Evolutionary conservation across 2,797 vertebrate genomes (phyloP), one percentile per base, ranked within the genome.

Genomic region (Clamator glandarius): DNA sequence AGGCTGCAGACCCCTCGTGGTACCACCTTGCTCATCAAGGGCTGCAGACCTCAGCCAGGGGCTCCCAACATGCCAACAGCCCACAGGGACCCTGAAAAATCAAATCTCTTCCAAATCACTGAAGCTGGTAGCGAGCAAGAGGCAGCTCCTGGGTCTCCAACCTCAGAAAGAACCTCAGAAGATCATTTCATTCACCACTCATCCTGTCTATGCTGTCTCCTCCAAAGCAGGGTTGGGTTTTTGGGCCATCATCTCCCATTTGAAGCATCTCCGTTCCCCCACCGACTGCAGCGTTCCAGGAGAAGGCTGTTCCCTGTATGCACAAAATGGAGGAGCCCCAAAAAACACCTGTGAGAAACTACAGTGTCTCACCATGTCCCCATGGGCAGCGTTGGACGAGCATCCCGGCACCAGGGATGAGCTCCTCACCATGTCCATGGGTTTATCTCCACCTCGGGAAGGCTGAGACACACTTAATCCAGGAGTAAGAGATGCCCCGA

Each of bases 381-480:
- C 51, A 5, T 1, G 18, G 67, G 55, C 64, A 81, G 59, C 25
- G 41, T 1, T 9, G 48, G 82, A 19, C 0, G 3, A 91, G 70
- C 44, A 75, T 41, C 82, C 35, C 0, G 0, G 16, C 68, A 29
- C 4, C 0, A 0, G 50, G 41, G 68, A 31, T 0, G 16, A 41
- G 66, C 61, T 89, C 39, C 48, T 46, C 6, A 8, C 51, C 4
- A 0, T 25, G 54, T 51, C 61, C 16, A 0, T 0, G 59, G 55
- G 3, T 52, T 68, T 41, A 63, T 39, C 82, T 88, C 77, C 80
- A 36, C 11, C 79, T 17, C 1, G 5, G 50, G 66, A 54, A 68
- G 42, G 25, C 39, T 74, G 73, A 59, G 46, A 77, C 69, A 42
- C 2, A 1, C 1, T 2, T 20, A 9, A 81, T 5, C 55, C 54